phyloP scores from a whole-genome alignment of 2,113 vertebrate genomes.

The Mustela nigripes region DNA sequence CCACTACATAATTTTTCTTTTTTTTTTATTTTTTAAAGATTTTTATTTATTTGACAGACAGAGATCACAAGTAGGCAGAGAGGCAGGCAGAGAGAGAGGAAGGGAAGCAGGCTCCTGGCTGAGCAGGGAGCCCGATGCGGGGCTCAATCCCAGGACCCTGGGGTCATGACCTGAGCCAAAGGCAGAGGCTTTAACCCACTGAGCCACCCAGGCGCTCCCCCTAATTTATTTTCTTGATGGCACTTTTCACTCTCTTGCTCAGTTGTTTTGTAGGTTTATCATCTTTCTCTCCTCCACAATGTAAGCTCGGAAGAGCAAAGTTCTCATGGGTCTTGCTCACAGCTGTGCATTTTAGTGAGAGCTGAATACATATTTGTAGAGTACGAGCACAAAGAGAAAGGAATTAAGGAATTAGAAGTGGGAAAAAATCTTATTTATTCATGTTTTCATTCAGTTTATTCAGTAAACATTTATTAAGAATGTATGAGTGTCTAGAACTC shows the following conservation, averaged over 20 bases:
- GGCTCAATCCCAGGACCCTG: too few relatives aligned
- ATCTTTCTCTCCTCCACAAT: background rate
- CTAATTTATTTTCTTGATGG: background rate
- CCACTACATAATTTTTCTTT: background rate
- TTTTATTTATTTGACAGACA: too few relatives aligned
- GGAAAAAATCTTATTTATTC: background rate
- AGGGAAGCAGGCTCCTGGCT: too few relatives aligned
- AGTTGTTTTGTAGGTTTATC: background rate
- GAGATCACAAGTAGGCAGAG: too few relatives aligned
- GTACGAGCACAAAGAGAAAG: background rate
- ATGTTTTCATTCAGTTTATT: background rate
- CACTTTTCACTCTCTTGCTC: background rate
- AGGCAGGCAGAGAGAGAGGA: too few relatives aligned
- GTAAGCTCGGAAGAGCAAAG: background rate
- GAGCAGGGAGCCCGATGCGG: too few relatives aligned
- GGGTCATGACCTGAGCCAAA: too few relatives aligned
- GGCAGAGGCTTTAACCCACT: too few relatives aligned
- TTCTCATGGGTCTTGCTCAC: background rate
- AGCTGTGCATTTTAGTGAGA: background rate
- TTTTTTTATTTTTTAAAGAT: background rate
- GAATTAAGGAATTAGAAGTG: background rate
- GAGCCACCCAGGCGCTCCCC: too few relatives aligned
- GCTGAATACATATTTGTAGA: background rate
- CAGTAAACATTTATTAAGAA: background rate
- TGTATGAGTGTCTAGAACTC: background rate